Evolutionary conservation across 2,797 vertebrate species (phyloP).

Genomic region (Poeciliopsis paucimaculata): DNA sequence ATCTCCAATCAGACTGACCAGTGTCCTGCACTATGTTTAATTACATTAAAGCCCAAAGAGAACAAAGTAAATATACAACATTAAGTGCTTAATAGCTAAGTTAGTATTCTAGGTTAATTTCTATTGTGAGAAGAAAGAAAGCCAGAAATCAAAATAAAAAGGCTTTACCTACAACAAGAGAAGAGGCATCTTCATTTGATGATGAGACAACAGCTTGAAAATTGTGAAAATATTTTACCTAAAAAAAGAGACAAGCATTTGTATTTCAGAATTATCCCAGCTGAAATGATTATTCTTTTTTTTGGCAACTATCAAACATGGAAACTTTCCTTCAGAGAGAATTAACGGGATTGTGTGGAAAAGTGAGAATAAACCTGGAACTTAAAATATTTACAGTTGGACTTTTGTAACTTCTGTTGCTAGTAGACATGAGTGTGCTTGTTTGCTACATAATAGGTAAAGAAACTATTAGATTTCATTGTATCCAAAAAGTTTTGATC

Average conservation of each 20-base stretch:
- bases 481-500: not conserved
- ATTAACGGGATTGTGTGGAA: not conserved
- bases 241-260: slow-evolving; percentile 45
- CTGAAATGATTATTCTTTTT: no score
- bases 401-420: not conserved
- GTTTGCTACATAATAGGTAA: not conserved
- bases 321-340: not conserved
- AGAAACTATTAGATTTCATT: not conserved
- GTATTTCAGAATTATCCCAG: not conserved
- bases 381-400: not conserved
- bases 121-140: not conserved
- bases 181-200: slow-evolving; percentile 77
- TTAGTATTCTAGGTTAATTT: not conserved
- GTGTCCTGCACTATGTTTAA: slow-evolving; percentile 51
- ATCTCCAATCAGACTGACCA: slow-evolving; percentile 30
- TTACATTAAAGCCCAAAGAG: slow-evolving; percentile 27
- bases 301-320: not conserved
- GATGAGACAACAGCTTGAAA: slow-evolving; percentile 79
- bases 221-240: slow-evolving; percentile 83
- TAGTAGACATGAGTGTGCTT: not conserved
- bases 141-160: not conserved
- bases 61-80: not conserved
- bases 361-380: not conserved
- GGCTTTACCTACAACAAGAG: slow-evolving; percentile 77
- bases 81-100: slow-evolving; percentile 3